Conservation (phyloP, 2,888 invertebrate genomes). For the Stramonita haemastoma region DNA sequence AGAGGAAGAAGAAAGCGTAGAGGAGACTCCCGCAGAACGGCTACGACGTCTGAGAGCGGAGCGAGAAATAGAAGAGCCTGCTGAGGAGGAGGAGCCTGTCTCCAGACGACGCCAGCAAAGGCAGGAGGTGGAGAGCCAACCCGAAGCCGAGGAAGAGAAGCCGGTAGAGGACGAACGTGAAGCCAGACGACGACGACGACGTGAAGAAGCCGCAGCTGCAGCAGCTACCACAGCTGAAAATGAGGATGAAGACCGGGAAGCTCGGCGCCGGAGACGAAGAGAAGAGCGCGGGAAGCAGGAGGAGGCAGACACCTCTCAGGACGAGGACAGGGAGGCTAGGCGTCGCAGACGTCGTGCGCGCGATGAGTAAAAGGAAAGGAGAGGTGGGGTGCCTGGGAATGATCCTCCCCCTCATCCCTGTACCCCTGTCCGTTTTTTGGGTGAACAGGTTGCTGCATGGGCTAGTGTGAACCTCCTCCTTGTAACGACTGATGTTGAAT, state of each 20-base stretch:
- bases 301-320: constrained; percentile 33
- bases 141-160: constrained; percentile 37
- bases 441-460: background rate
- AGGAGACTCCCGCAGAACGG: constrained; percentile 31
- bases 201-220: constrained; percentile 47
- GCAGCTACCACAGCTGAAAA: constrained; percentile 37
- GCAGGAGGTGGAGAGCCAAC: constrained; percentile 36
- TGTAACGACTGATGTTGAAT: background rate
- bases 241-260: constrained; percentile 51
- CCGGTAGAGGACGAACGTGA: constrained; percentile 38
- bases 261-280: constrained; percentile 53
- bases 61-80: constrained; percentile 27
- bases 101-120: constrained; percentile 34
- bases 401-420: background rate
- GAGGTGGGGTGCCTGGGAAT: background rate
- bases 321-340: constrained; percentile 43
- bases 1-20: constrained; percentile 23
- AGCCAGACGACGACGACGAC: constrained; percentile 45
- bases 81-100: constrained; percentile 16
- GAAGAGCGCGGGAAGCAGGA: constrained; percentile 54
- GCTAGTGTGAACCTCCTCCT: background rate
- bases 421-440: background rate
- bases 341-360: constrained; percentile 42
- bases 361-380: constrained; percentile 29
- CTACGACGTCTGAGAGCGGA: constrained; percentile 28